phyloP scores from a whole-genome alignment of 1,140 invertebrate genomes.

The Drosophila nikananu region DNA sequence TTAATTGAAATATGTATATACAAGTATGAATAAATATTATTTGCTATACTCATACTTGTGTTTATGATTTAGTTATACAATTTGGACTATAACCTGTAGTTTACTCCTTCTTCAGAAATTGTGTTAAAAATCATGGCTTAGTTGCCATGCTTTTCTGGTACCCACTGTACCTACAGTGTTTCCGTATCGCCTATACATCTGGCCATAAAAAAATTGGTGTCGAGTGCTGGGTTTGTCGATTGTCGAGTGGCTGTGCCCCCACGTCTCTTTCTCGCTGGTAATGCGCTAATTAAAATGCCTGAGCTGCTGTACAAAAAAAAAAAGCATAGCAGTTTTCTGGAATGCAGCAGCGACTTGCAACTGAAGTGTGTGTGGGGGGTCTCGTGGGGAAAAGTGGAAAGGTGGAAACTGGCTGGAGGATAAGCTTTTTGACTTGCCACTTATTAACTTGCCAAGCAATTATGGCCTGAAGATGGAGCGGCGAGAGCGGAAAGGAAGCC shows the following conservation, averaged over 20 bases:
- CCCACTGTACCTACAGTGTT: background rate
- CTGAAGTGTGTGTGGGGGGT: slow-evolving; percentile 9
- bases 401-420: slow-evolving; percentile 37
- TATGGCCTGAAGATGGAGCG: slow-evolving; percentile 56
- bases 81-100: background rate
- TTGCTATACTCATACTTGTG: no score
- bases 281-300: slow-evolving; percentile 75
- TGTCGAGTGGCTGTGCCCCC: slow-evolving; percentile 35
- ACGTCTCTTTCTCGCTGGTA: slow-evolving; percentile 40
- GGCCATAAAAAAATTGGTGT: slow-evolving; percentile 50
- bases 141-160: background rate
- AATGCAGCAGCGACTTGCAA: slow-evolving; percentile 11
- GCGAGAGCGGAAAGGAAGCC: slow-evolving; percentile 35
- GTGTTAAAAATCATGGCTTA: no score
- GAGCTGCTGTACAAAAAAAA: slow-evolving; percentile 17
- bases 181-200: slow-evolving; percentile 23
- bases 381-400: slow-evolving; percentile 5
- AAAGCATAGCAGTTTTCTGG: slow-evolving; percentile 25
- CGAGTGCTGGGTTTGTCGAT: slow-evolving; percentile 50
- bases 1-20: no score
- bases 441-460: slow-evolving; percentile 79
- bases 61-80: background rate
- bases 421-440: slow-evolving; percentile 69
- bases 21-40: no score
- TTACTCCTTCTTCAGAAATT: no score